Conservation (phyloP, 2,113 vertebrate species). For the Brevimyrus niger region DNA sequence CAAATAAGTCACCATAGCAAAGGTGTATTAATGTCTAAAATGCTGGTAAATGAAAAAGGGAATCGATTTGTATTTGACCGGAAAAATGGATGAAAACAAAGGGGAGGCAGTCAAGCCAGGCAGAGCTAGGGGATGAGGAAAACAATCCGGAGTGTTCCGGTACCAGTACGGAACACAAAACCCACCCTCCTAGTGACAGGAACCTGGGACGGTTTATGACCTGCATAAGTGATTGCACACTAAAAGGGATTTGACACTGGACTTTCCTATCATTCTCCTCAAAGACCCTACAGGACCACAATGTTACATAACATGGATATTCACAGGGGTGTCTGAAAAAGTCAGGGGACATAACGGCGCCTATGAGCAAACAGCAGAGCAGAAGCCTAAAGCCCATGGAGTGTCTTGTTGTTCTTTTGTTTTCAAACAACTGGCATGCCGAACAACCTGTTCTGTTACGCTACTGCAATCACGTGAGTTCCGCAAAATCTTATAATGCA, state of each 20-base stretch:
- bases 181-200: neutral
- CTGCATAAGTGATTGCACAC: neutral
- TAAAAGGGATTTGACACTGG: neutral
- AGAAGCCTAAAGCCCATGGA: neutral
- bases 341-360: neutral
- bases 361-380: neutral
- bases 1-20: neutral
- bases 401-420: neutral
- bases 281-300: neutral
- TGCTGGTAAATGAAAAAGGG: neutral
- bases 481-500: neutral
- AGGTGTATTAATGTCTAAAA: neutral
- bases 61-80: neutral
- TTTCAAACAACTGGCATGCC: neutral
- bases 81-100: neutral
- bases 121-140: neutral
- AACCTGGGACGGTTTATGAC: neutral
- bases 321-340: neutral
- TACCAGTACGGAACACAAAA: neutral
- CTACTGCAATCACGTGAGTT: neutral
- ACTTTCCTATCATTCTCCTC: neutral
- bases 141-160: neutral
- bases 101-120: neutral
- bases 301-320: neutral
- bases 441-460: neutral